Evolutionary conservation across 2,113 vertebrate species (phyloP), one percentile per base, ranked within the genome.

Genomic region (Archilochus colubris): DNA sequence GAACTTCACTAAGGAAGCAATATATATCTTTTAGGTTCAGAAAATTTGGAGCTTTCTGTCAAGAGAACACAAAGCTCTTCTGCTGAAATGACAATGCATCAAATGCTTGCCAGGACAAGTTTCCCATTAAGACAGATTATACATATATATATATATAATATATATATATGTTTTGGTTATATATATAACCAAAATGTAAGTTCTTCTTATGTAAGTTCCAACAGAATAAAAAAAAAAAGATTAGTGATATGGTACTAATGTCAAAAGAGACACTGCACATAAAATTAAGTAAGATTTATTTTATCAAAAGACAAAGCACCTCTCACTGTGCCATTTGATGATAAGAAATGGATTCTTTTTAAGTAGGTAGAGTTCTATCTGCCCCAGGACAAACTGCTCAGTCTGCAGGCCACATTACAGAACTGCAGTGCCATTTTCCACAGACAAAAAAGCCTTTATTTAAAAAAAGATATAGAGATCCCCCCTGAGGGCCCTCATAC

Each of bases 361-460:
- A 89, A 75, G 44, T 50, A 93, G 88, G 83, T 93, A 86, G 88
- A 86, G 77, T 58, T 91, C 69, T 63, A 76, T 59, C 81, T 82
- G 85, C 18, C 43, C 59, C 48, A 38, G 6, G 38, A 93, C 81
- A 93, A 81, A 22, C 61, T 51, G 82, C 86, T 80, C 80, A 91
- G 85, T 61, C 88, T 74, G 59, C 78, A 54, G 0, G 13, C 31
- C 63, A 50, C 66, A 63, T 53, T 54, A 68, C 89, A 91, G 43
- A 94, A 59, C 72, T 58, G 63, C 89, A 86, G 63, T 36, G 50
- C 30, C 61, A 61, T 80, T 82, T 55, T 64, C n/a, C 53, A 91
- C 40, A 72, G 46, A 95, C 94, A 96, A 95, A 86, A 95, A 88
- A 53, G 76, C n/a, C 79, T 91, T 97, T 94, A 68, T 96, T 95